Base-by-base conservation (phyloP, 2,113 vertebrate genomes). In the Rynchops niger region DNA sequence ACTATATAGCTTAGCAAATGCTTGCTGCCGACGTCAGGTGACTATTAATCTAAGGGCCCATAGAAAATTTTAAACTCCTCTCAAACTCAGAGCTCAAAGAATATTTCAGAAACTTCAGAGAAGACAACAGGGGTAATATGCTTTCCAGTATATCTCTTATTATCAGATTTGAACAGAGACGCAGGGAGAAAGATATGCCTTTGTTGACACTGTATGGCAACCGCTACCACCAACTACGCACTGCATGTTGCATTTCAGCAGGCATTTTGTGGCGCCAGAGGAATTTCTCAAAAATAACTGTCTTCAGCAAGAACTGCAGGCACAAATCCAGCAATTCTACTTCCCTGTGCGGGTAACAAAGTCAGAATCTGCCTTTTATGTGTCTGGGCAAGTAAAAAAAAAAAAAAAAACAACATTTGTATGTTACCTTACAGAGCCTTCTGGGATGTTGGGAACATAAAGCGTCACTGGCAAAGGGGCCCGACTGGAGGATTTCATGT, bases 371-470 rank as follows among this genome's bases (percentile, higher is more conserved):
- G 42, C 15, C 20, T 67, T 40, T 38, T 25, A n/a, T 2, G 3
- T 12, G 43, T 6, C 30, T 71, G 73, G 17, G 65, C 34, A 84
- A 84, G 53, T 25, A 83, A 36, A 15, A 76, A 81, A 61, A 72
- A 19, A 29, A 77, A 36, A 15, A 76, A 81, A 61, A 72, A 19
- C 26, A 77, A 30, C 13, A 40, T 34, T 58, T 34, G 40, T 19
- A 56, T 36, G 74, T 98, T 95, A 99, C 99, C 99, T 99, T 95
- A 99, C 99, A 72, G 99, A 99, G 93, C 99, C 99, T 47, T 99
- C 99, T 40, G 99, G 98, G 70, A 99, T 96, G 92, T 99, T 99
- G 62, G 99, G 99, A 71, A 99, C 99, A 53, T 99, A 99, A 18
- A 99, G 98, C 0, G 98, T 99, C 91, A 99, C 98, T 80, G 98